These are phyloP conservation scores for Tridacna gigas DNA, from an alignment of 2,888 invertebrate genomes.

Conservation along the genomic window DNA sequence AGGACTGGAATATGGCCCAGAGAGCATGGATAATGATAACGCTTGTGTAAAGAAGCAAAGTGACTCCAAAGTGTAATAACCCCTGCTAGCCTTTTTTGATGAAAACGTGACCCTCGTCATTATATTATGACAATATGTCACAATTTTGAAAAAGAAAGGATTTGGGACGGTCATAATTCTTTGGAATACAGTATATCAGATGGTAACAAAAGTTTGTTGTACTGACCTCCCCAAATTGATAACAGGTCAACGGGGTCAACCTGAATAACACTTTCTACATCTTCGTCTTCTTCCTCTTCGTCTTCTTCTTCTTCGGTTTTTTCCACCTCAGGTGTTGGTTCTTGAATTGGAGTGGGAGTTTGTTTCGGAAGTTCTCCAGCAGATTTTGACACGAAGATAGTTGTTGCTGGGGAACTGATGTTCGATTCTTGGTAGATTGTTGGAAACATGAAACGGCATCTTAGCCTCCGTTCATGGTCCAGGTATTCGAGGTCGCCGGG, in stretches of 20 bases:
- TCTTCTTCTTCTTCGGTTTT: constrained; percentile 10
- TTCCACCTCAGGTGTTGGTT: neutral
- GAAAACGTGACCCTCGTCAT: too few relatives aligned
- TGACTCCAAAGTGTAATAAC: too few relatives aligned
- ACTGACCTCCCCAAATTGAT: constrained; percentile 67
- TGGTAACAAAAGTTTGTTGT: too few relatives aligned
- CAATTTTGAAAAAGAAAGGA: too few relatives aligned
- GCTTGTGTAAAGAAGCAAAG: too few relatives aligned
- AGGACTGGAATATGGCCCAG: too few relatives aligned
- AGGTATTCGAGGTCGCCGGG: constrained; percentile 58
- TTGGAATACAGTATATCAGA: too few relatives aligned
- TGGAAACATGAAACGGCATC: constrained; percentile 67
- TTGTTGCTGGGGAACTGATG: constrained; percentile 44
- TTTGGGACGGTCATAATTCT: too few relatives aligned
- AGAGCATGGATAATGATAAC: too few relatives aligned
- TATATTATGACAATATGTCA: too few relatives aligned
- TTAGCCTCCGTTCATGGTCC: constrained; percentile 51
- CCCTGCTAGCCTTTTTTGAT: too few relatives aligned
- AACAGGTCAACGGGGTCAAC: constrained; percentile 55
- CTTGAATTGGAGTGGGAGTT: neutral
- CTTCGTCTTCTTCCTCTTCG: constrained; percentile 15
- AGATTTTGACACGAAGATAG: constrained; percentile 48
- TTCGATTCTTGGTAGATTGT: constrained; percentile 51
- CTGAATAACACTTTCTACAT: neutral
- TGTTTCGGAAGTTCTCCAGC: constrained; percentile 34